Evolutionary conservation across 1,140 invertebrate species (phyloP), one percentile per base, ranked within the genome.

Genomic region (Anastrepha ludens): DNA sequence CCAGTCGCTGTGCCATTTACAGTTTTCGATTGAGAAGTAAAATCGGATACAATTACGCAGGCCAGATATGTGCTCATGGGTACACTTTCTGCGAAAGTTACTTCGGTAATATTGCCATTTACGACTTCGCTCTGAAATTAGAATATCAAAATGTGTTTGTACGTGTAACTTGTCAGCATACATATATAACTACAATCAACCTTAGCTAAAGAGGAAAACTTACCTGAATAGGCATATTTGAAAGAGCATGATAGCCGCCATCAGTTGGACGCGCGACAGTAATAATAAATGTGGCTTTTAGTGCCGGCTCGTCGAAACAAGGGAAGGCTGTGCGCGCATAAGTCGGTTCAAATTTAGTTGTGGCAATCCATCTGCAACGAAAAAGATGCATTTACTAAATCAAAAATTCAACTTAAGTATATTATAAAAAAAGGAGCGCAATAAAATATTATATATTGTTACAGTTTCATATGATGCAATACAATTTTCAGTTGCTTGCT

Each of bases 281-380:
- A 13, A 99, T 95, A 47, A 95, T 95, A 94, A 97, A 99, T 88
- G 96, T 96, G 0, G 98, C 97, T 94, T 99, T 99, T 90, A 99
- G 96, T 59, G 96, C 95, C 0, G 99, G 98, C 92, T 99, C 98
- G 94, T 99, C 99, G 92, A 99, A 99, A 93, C 98, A 99, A 0
- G 98, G 98, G 91, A 98, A 99, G 0, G 97, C 97, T 93, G 96
- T 95, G 50, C 98, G 95, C 0, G 98, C 98, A 94, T 98, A 98
- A 1, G 97, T 99, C 1, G 98, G 97, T 91, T 99, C 97, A 91
- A 99, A 98, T 93, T 99, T 98, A 1, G 97, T 97, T 2, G 97
- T 97, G 11, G 97, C 97, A 89, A 99, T 96, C 87, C 94, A 95
- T 90, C 97, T 98, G 90, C 87, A 94, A 94, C 74, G 89, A 85